These are phyloP conservation scores for Hydrozoanthus tunicans DNA, from an alignment of 64 coral and sea anemone genomes.

Conservation along the genomic window DNA sequence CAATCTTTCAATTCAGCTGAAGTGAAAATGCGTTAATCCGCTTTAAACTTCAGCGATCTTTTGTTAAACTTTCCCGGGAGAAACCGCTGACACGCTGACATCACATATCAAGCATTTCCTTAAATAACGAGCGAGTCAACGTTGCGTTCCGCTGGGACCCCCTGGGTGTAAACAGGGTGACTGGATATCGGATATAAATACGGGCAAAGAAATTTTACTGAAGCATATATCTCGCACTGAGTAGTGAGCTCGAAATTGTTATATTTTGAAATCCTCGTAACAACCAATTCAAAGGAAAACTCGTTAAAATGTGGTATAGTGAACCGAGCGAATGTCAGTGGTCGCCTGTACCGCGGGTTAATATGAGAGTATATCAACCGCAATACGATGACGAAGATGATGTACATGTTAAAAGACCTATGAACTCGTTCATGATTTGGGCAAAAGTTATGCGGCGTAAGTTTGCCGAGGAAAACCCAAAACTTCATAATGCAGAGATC, in stretches of 20 bases:
- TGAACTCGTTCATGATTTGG: slow-evolving; percentile 99
- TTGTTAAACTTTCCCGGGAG: neutral
- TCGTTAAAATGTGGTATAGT: slow-evolving; percentile 21
- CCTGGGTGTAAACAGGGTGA: slow-evolving; percentile 21
- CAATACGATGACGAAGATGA: slow-evolving; percentile 89
- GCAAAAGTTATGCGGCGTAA: slow-evolving; percentile 99
- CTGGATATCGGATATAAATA: slow-evolving; percentile 46
- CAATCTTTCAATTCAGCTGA: neutral
- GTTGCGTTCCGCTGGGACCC: slow-evolving; percentile 46
- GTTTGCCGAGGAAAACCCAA: slow-evolving; percentile 98
- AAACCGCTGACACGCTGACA: neutral
- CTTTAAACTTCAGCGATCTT: neutral
- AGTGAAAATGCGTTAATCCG: neutral
- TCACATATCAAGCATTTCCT: neutral
- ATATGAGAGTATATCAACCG: slow-evolving; percentile 37
- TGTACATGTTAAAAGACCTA: slow-evolving; percentile 92
- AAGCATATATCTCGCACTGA: neutral
- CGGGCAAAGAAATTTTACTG: slow-evolving; percentile 2
- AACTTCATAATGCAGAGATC: slow-evolving; percentile 97
- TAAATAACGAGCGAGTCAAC: neutral
- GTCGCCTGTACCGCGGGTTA: slow-evolving; percentile 17
- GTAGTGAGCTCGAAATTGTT: neutral
- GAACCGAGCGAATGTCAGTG: neutral
- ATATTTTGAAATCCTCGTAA: neutral
- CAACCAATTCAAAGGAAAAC: neutral